Percentiles rank a stretch among this genome's conserved stretches.
Evolutionary conservation across 2,888 invertebrate genomes (phyloP).

Genomic region (Apodemia mormo): DNA sequence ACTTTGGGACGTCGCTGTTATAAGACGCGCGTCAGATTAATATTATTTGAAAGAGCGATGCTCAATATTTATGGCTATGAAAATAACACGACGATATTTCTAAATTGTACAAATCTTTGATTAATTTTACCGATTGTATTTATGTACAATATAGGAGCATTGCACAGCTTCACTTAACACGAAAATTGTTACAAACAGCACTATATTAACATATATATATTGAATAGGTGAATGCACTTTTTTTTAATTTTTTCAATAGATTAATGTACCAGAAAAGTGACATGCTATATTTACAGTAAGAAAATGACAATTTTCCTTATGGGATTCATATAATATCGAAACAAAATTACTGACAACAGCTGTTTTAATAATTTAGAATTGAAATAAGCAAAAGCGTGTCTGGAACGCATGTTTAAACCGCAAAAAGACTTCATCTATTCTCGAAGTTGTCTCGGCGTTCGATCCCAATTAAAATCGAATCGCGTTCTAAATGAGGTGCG

Average conservation of each 20-base stretch:
- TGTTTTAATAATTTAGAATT: not conserved
- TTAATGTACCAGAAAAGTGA: not conserved
- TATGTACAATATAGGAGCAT: too few species aligned
- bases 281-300: too few species aligned
- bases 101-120: not conserved
- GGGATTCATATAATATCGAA: too few species aligned
- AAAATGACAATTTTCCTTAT: too few species aligned
- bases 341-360: not conserved
- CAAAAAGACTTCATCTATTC: constrained; percentile 43
- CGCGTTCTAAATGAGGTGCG: constrained; percentile 62
- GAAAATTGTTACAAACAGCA: too few species aligned
- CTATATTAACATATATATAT: not conserved
- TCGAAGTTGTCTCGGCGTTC: constrained; percentile 41
- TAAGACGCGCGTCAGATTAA: constrained; percentile 19
- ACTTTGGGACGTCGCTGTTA: constrained; percentile 35
- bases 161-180: not conserved
- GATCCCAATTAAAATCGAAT: constrained; percentile 67
- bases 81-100: not conserved
- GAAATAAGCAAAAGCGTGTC: constrained; percentile 12
- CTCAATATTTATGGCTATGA: not conserved
- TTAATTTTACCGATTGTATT: too few species aligned
- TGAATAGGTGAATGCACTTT: too few species aligned
- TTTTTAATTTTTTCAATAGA: not conserved
- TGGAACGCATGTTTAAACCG: constrained; percentile 19
- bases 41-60: constrained; percentile 21